Conservation (phyloP, 2,888 invertebrate genomes). For the Zonitis immaculata region DNA sequence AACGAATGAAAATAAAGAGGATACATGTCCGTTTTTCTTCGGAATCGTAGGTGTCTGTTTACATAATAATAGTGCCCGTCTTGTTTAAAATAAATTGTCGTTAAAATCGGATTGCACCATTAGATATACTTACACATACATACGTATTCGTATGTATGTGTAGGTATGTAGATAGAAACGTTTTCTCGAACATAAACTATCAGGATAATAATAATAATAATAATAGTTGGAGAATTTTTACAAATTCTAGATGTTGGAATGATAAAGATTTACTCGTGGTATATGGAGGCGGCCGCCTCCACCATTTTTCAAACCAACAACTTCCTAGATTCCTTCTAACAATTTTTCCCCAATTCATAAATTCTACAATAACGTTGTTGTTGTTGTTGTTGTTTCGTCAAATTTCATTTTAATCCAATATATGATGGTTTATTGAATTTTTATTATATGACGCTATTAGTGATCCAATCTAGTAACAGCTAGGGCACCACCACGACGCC, state of each 20-base stretch:
- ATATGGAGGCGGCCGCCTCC: background rate
- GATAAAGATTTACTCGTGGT: background rate
- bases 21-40: background rate
- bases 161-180: background rate
- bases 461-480: too few species aligned
- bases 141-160: background rate
- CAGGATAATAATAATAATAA: too few species aligned
- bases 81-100: background rate
- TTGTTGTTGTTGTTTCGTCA: too few species aligned
- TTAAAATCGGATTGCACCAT: background rate
- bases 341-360: too few species aligned
- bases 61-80: conserved; percentile 4
- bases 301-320: background rate
- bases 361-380: too few species aligned
- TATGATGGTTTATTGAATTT: too few species aligned
- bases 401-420: too few species aligned
- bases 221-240: background rate
- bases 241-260: background rate
- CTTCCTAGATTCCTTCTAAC: background rate
- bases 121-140: background rate
- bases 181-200: too few species aligned
- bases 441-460: too few species aligned
- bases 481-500: too few species aligned
- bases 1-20: background rate
- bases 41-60: conserved; percentile 5